phyloP scores from a whole-genome alignment of 2,797 vertebrate genomes.

The Simalia tracyae region DNA sequence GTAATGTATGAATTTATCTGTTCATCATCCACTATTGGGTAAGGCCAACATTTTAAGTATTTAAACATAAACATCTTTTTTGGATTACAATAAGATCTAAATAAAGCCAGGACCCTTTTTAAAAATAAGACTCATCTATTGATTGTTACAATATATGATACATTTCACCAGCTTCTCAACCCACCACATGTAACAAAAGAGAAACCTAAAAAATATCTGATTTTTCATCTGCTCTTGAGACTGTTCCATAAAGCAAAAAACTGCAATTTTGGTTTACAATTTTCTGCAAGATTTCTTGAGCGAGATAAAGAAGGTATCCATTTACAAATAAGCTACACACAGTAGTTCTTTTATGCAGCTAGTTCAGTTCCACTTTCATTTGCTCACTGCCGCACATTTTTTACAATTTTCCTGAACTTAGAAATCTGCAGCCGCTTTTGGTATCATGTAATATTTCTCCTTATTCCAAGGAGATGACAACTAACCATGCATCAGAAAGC shows the following conservation, averaged over 20 bases:
- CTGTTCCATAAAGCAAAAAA: too few relatives aligned
- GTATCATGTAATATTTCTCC: neutral
- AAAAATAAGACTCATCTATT: neutral
- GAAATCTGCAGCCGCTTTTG: neutral
- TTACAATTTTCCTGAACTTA: neutral
- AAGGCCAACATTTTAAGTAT: neutral
- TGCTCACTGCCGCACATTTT: neutral
- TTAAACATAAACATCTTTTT: neutral
- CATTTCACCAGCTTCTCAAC: too few relatives aligned
- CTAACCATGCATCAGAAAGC: neutral
- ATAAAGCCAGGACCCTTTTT: neutral
- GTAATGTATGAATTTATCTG: neutral
- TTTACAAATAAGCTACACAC: neutral
- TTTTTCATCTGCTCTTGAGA: too few relatives aligned
- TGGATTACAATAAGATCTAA: neutral
- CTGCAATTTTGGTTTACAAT: neutral
- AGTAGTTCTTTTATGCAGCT: neutral
- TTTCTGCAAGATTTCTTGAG: neutral
- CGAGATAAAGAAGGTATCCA: neutral
- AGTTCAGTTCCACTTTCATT: neutral
- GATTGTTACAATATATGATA: too few relatives aligned
- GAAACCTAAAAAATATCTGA: too few relatives aligned
- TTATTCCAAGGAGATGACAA: neutral
- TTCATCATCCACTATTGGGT: neutral
- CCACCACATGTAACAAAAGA: too few relatives aligned